Evolutionary conservation across 2,888 invertebrate species (phyloP).

Genomic region (Brachyptera risi): DNA sequence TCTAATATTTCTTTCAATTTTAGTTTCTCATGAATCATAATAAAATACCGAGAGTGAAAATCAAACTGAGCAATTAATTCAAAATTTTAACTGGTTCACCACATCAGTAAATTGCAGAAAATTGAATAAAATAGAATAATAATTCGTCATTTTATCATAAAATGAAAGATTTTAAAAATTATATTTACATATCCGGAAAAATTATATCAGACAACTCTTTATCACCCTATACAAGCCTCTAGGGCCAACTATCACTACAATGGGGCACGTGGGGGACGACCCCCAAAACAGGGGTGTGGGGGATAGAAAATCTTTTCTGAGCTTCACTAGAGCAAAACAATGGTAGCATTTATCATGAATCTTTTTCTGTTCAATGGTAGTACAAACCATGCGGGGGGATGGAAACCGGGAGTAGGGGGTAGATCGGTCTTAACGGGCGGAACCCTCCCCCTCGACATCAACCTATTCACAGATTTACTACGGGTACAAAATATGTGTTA

Average conservation of each 20-base stretch:
- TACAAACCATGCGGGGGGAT: background rate
- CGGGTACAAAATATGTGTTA: conserved; percentile 21
- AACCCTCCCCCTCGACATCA: conserved; percentile 16
- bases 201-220: no score
- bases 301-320: conserved; percentile 3
- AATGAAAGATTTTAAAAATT: no score
- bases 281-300: conserved; percentile 1
- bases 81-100: no score
- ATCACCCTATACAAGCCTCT: conserved; percentile 2
- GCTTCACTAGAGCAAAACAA: conserved; percentile 16
- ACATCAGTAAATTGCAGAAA: no score
- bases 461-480: conserved; percentile 18
- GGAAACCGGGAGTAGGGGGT: background rate
- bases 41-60: no score
- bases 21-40: no score
- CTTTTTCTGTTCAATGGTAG: background rate
- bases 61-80: no score
- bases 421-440: conserved; percentile 5
- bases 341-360: conserved; percentile 20
- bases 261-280: conserved; percentile 6
- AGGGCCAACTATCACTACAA: background rate
- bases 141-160: no score
- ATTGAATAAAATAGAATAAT: no score
- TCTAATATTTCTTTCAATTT: no score
- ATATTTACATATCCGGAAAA: no score